Evolutionary conservation across 2,888 invertebrate genomes (phyloP), one percentile per base, ranked within the genome.

Genomic region (Ophion ventricosus): DNA sequence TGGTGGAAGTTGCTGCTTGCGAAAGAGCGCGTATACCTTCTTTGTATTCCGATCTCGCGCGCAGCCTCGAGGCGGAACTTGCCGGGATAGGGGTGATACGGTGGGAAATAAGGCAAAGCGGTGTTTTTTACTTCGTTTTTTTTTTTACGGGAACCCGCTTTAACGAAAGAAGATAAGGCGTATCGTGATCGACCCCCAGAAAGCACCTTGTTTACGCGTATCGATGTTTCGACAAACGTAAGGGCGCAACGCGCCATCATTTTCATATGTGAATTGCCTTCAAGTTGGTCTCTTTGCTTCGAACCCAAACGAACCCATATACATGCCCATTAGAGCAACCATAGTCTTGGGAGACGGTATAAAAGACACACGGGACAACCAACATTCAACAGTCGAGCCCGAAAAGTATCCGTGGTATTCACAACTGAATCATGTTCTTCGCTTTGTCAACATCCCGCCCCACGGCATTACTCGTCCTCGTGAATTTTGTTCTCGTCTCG

Each of bases 31-130:
- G 49, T 29, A n/a, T 26, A 35, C 57, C 84, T 75, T 73, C 64
- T 81, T 84, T 78, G 75, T 84, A 84, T 84, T 84, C 81, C 70
- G 78, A 70, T 81, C 84, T 78, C 80, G 84, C 49, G 57, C n/a
- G 49, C 40, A 78, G 78, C 74, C 69, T 74, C 49, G 56, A 57
- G 78, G 49, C 54, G 54, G 20, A 84, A 70, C 78, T 80, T 66
- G 29, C 40, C 56, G 54, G 69, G 69, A 83, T 83, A 80, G 83
- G 73, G 85, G 80, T 77, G 85, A 83, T 85, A 78, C 73, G 70
- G 57, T 40, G 63, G 63, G 69, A 80, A 70, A 78, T 77, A 66
- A 72, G 67, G 64, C 61, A 25, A 80, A 54, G 23, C 23, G 35
- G 61, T 59, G 64, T 17, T 77, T 66, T 43, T 43, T 43, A 43